These are phyloP conservation scores for Eleginops maclovinus DNA, from an alignment of 2,113 vertebrate species.

Conservation along the genomic window DNA sequence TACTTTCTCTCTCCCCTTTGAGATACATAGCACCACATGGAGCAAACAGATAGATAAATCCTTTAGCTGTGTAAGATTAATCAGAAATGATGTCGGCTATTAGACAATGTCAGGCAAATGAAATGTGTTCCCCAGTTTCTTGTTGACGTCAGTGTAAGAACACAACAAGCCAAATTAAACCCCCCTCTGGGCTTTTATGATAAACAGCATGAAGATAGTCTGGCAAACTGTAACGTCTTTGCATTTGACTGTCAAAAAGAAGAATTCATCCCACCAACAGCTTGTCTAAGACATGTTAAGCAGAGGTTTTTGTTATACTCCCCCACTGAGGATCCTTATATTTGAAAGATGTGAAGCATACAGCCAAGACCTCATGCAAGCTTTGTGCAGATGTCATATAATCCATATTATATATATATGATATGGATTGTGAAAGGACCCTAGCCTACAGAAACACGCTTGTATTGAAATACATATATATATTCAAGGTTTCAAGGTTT, in stretches of 20 bases:
- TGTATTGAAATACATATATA: background rate
- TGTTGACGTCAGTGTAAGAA: conserved; percentile 47
- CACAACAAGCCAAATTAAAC: conserved; percentile 59
- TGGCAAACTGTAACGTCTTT: conserved; percentile 46
- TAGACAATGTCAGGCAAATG: conserved; percentile 64
- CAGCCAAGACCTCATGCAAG: conserved; percentile 22
- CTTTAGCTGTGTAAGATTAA: conserved; percentile 52
- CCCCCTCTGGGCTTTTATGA: conserved; percentile 54
- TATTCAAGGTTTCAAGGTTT: too few species aligned
- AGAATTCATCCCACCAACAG: conserved; percentile 41
- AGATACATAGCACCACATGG: conserved; percentile 60
- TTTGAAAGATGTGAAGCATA: conserved; percentile 42
- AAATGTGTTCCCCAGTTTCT: conserved; percentile 51
- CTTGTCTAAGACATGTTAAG: conserved; percentile 36
- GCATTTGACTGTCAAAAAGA: conserved; percentile 54
- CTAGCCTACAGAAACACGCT: background rate
- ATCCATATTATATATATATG: conserved; percentile 10
- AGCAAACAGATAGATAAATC: conserved; percentile 67
- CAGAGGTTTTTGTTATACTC: conserved; percentile 43
- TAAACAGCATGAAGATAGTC: conserved; percentile 52
- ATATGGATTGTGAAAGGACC: conserved; percentile 16
- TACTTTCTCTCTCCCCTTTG: conserved; percentile 52
- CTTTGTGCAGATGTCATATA: conserved; percentile 44
- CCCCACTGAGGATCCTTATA: conserved; percentile 51
- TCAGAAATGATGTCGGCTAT: conserved; percentile 64